These are phyloP conservation scores for Antedon mediterranea DNA, from an alignment of 53 echinoderm and acorn worm species.

Conservation along the genomic window DNA sequence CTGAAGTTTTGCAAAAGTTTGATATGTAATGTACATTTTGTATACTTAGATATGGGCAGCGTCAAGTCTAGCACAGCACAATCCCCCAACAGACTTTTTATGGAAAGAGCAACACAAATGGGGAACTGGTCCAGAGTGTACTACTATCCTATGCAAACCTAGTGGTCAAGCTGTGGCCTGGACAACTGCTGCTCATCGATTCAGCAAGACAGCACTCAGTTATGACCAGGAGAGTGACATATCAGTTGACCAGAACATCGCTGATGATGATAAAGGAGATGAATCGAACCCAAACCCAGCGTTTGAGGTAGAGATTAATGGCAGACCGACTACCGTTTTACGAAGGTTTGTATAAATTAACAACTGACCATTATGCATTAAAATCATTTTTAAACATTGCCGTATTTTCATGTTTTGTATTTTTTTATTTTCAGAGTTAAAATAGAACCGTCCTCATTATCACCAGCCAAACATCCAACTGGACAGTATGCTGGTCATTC, in stretches of 20 bases:
- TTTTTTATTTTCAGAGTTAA: slow-evolving; percentile 18
- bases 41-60: slow-evolving; percentile 67
- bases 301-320: slow-evolving; percentile 79
- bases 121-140: slow-evolving; percentile 97
- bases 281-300: slow-evolving; percentile 67
- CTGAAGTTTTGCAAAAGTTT: no score
- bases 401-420: background rate
- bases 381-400: no score
- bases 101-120: slow-evolving; percentile 98
- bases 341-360: slow-evolving; percentile 29
- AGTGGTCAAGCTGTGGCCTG: slow-evolving; percentile 96
- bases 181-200: slow-evolving; percentile 96
- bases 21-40: background rate
- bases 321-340: slow-evolving; percentile 54
- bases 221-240: slow-evolving; percentile 52
- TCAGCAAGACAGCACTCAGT: slow-evolving; percentile 62
- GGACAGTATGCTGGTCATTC: slow-evolving; percentile 55
- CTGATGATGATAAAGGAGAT: slow-evolving; percentile 36
- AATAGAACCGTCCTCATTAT: slow-evolving; percentile 37
- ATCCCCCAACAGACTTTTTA: slow-evolving; percentile 90
- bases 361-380: no score
- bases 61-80: slow-evolving; percentile 73
- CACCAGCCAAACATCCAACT: slow-evolving; percentile 56
- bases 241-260: slow-evolving; percentile 18
- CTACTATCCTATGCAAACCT: slow-evolving; percentile 86